Base-by-base conservation (phyloP, 2,113 vertebrate species). In the Speoplatyrhinus poulsoni region DNA sequence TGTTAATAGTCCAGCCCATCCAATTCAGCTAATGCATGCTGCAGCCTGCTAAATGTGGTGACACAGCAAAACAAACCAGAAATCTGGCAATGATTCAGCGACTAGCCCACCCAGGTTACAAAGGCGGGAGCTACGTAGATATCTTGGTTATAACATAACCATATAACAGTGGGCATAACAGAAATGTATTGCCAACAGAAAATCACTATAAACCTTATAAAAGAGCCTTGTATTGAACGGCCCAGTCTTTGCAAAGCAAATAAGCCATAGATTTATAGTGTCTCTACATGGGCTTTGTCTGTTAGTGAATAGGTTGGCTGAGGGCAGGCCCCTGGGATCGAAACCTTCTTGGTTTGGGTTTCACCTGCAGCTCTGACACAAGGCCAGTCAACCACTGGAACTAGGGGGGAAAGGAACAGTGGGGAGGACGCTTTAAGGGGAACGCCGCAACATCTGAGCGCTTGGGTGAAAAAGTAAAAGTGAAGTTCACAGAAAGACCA, bases 31-130 rank as follows among this genome's bases (percentile, higher is more conserved):
- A 33, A 56, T 17, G 54, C 19, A 56, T 17, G 54, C 54, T 12
- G 56, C 17, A 58, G 32, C 54, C 15, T 17, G 72, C 70, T 75
- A 49, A 84, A 87, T 88, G 33, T 76, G 80, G 84, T 90, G 87
- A 85, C 82, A 77, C 81, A 81, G 85, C 84, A 87, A 87, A 89
- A 89, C 84, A 89, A 82, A 77, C 76, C 79, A 79, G 70, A 87
- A 87, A 89, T 86, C 86, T 89, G 89, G 86, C 80, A 87, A 81
- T 26, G 65, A 75, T 89, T 85, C 80, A 82, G 57, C 71, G 57
- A 62, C 55, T 72, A 79, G 87, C 83, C 89, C 89, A 89, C 89
- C 89, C 89, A 89, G 49, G 73, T 59, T 74, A 75, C 58, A 16
- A 1, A 4, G 46, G 16, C 9, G 26, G 69, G 75, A 71, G 64